These are phyloP conservation scores for Acromyrmex heyeri DNA, from an alignment of 1,140 invertebrate genomes.

Conservation along the genomic window DNA sequence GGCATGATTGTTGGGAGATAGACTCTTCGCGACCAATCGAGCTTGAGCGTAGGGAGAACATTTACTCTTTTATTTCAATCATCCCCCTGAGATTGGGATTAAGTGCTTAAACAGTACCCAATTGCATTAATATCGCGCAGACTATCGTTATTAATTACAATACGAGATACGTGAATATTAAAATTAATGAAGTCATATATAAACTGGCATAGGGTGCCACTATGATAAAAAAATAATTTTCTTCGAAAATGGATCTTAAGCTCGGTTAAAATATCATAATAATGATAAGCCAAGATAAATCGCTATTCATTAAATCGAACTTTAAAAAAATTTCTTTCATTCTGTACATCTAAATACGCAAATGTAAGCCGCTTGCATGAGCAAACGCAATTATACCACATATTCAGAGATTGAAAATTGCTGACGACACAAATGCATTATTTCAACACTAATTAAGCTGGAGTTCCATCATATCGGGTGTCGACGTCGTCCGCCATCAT, in stretches of 20 bases:
- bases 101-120: conserved; percentile 68
- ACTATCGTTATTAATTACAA: conserved; percentile 32
- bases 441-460: conserved; percentile 64
- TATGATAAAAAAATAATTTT: conserved; percentile 2
- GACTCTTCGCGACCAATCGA: conserved; percentile 39
- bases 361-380: not conserved
- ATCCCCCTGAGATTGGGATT: conserved; percentile 56
- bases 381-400: not conserved
- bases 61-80: conserved; percentile 71
- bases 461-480: conserved; percentile 37
- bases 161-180: conserved; percentile 34
- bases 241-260: not conserved
- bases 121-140: conserved; percentile 32
- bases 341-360: not conserved
- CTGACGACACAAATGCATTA: conserved; percentile 33
- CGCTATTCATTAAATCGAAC: not conserved
- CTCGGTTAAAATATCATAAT: not conserved
- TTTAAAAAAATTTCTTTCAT: not conserved
- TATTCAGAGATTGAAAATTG: conserved; percentile 34
- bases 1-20: conserved; percentile 60
- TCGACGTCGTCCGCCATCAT: conserved; percentile 52
- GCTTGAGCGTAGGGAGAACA: not conserved
- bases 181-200: conserved; percentile 38
- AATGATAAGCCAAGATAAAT: not conserved
- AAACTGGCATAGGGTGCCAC: not conserved